A percentile compares a stretch with the other conserved stretches of the same genome.
These are phyloP conservation scores for Dermatemys mawii DNA, from an alignment of 2,113 vertebrate species.

Conservation along the genomic window DNA sequence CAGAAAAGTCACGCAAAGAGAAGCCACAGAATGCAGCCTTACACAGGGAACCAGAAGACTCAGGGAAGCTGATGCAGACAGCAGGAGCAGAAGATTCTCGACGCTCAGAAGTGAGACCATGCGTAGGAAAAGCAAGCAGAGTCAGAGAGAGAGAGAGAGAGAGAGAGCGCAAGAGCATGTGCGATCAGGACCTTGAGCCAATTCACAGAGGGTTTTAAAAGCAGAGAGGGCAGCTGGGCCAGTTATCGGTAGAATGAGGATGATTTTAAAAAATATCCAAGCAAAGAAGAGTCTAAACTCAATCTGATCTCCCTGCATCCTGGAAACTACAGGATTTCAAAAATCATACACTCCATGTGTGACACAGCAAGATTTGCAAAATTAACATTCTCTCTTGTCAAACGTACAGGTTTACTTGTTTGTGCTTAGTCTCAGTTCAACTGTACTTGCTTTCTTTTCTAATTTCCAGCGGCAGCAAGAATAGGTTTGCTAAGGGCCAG, in stretches of 20 bases:
- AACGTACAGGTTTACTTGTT: not conserved
- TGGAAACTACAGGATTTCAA: not conserved
- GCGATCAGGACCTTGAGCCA: not conserved
- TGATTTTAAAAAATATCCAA: not conserved
- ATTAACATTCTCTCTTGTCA: not conserved
- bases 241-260: too few species aligned
- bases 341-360: not conserved
- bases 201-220: too few species aligned
- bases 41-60: too few species aligned
- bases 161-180: too few species aligned
- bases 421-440: not conserved
- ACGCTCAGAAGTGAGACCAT: too few species aligned
- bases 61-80: too few species aligned
- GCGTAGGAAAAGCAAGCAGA: too few species aligned
- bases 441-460: not conserved
- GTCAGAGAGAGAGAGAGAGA: too few species aligned
- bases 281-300: not conserved
- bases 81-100: too few species aligned
- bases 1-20: too few species aligned
- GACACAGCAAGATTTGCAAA: not conserved
- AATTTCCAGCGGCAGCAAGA: not conserved
- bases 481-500: not conserved
- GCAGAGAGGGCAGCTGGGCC: too few species aligned
- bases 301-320: not conserved
- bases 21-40: too few species aligned